Evolutionary conservation across 1,140 invertebrate genomes (phyloP).

Genomic region (Cydia pomonella): DNA sequence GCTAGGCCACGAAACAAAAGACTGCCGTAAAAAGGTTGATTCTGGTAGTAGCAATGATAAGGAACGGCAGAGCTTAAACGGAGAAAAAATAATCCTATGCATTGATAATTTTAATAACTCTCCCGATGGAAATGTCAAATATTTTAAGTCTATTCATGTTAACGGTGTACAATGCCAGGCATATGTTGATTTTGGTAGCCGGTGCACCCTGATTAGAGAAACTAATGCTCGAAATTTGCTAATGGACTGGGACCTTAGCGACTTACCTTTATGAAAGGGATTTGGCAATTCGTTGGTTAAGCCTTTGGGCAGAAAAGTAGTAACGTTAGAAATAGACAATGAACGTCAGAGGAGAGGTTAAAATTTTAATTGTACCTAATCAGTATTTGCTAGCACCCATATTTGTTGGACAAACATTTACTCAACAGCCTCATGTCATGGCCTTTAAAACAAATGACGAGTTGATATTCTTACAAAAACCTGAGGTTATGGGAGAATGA

Average conservation of each 20-base stretch:
- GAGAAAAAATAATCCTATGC: background rate
- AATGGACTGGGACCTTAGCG: background rate
- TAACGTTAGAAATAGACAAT: background rate
- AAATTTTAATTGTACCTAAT: slow-evolving; percentile 16
- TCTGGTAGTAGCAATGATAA: background rate
- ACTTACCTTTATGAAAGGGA: background rate
- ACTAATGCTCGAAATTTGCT: background rate
- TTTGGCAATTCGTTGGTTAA: slow-evolving; percentile 23
- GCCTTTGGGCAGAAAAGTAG: background rate
- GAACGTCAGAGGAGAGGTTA: background rate
- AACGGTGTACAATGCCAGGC: background rate
- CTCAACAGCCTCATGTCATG: slow-evolving; percentile 7
- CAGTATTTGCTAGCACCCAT: background rate
- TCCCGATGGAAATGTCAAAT: slow-evolving; percentile 8
- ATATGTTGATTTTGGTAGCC: slow-evolving; percentile 31
- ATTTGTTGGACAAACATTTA: slow-evolving; percentile 21
- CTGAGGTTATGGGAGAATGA: background rate
- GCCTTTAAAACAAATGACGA: slow-evolving; percentile 5
- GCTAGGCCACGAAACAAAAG: slow-evolving; percentile 16
- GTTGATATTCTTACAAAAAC: slow-evolving; percentile 1
- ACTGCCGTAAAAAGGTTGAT: background rate
- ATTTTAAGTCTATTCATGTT: background rate
- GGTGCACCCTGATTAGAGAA: background rate
- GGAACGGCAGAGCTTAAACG: background rate
- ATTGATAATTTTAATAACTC: background rate